Percentiles rank a stretch among this genome's conserved stretches.
Evolutionary conservation across 2,113 vertebrate species (phyloP).

Genomic region (Xiphophorus couchianus): DNA sequence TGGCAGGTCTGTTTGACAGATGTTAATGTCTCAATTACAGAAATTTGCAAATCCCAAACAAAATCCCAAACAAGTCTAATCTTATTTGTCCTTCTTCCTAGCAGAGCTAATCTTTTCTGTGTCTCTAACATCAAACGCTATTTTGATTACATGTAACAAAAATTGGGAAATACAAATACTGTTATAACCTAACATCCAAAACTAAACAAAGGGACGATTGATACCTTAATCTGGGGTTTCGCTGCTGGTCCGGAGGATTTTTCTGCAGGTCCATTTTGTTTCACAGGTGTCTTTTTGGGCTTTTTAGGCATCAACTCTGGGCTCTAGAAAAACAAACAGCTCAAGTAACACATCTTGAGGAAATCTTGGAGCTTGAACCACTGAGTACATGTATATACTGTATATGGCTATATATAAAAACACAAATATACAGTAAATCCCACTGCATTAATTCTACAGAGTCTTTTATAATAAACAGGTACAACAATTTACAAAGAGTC

Average conservation of each 20-base stretch:
- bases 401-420: neutral
- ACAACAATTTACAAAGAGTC: neutral
- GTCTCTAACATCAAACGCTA: neutral
- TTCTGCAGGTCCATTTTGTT: slow-evolving; percentile 75
- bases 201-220: slow-evolving; percentile 1
- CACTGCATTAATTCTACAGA: neutral
- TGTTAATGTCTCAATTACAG: neutral
- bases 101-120: neutral
- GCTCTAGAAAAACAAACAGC: slow-evolving; percentile 52
- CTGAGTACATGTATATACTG: too few species aligned
- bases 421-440: neutral
- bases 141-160: neutral
- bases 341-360: slow-evolving; percentile 1
- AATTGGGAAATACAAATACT: accelerated
- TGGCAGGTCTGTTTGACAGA: neutral
- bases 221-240: slow-evolving; percentile 75
- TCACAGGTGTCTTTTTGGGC: slow-evolving; percentile 68
- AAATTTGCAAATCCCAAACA: neutral
- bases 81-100: neutral
- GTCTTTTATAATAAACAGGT: neutral
- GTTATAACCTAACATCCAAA: slow-evolving; percentile 3
- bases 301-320: slow-evolving; percentile 62
- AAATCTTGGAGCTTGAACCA: neutral
- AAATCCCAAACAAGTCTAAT: neutral
- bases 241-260: slow-evolving; percentile 65